phyloP scores from a whole-genome alignment of 2,797 vertebrate species.

The Trichosurus vulpecula region DNA sequence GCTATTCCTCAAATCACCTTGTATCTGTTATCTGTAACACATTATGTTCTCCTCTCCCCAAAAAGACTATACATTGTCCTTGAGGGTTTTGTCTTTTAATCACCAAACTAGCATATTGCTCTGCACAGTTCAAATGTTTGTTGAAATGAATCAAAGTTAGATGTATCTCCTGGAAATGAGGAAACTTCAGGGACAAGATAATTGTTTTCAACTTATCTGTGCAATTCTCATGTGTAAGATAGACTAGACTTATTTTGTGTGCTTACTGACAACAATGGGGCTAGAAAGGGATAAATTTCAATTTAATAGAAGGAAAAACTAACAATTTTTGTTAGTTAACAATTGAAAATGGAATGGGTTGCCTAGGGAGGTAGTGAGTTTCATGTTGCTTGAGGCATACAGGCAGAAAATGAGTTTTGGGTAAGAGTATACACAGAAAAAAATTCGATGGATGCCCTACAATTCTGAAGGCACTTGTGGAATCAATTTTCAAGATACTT shows the following conservation, averaged over 20 bases:
- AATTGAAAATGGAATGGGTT: no score
- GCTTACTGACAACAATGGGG: neutral
- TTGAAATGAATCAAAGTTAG: neutral
- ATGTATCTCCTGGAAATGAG: neutral
- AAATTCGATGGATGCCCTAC: no score
- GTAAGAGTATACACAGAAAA: neutral
- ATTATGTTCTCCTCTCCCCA: no score
- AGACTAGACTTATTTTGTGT: neutral
- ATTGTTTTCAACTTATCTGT: neutral
- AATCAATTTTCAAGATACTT: neutral
- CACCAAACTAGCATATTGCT: neutral
- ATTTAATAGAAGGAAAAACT: neutral
- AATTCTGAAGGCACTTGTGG: neutral
- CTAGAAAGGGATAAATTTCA: neutral
- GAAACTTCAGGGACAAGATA: neutral
- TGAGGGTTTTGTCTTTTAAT: no score
- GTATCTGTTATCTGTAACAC: no score
- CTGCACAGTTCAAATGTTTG: neutral
- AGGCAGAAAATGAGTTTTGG: neutral
- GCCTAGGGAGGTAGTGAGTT: no score
- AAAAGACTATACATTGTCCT: no score
- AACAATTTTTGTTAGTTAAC: no score
- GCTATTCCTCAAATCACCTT: no score
- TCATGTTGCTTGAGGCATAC: neutral
- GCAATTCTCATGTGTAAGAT: neutral